Conservation (phyloP, 2,113 vertebrate genomes). For the Rostratula benghalensis region DNA sequence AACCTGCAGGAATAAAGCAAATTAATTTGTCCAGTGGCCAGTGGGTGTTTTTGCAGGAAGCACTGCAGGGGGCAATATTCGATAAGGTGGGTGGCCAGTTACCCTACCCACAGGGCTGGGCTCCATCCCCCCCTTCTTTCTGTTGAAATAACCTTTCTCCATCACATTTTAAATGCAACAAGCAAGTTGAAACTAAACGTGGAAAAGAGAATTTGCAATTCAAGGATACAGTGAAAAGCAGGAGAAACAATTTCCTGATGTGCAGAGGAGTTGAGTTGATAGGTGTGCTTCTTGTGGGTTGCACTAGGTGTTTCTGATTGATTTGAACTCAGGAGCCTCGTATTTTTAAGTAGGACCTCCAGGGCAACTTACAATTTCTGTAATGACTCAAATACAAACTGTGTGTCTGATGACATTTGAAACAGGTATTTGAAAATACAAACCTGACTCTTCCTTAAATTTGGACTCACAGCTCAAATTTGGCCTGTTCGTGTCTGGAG, state of each 20-base stretch:
- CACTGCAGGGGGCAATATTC: slow-evolving; percentile 74
- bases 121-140: not conserved
- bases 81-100: not conserved
- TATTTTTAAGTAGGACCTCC: not conserved
- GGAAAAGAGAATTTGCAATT: not conserved
- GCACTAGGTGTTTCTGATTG: not conserved
- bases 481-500: not conserved
- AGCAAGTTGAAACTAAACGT: not conserved
- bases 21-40: not conserved
- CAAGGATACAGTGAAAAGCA: not conserved
- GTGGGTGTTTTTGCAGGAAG: slow-evolving; percentile 17
- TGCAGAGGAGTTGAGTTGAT: not conserved
- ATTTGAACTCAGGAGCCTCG: not conserved
- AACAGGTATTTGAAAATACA: not conserved
- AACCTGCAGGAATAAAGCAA: not conserved
- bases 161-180: not conserved
- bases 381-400: not conserved
- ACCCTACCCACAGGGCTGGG: not conserved
- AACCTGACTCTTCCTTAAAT: not conserved
- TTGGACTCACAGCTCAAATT: not conserved
- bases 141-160: not conserved
- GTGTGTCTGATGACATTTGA: not conserved
- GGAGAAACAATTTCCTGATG: not conserved
- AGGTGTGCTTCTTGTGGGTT: not conserved
- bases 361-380: not conserved